Evolutionary conservation across 2,888 invertebrate genomes (phyloP).

Genomic region (Cheilosia pagana): DNA sequence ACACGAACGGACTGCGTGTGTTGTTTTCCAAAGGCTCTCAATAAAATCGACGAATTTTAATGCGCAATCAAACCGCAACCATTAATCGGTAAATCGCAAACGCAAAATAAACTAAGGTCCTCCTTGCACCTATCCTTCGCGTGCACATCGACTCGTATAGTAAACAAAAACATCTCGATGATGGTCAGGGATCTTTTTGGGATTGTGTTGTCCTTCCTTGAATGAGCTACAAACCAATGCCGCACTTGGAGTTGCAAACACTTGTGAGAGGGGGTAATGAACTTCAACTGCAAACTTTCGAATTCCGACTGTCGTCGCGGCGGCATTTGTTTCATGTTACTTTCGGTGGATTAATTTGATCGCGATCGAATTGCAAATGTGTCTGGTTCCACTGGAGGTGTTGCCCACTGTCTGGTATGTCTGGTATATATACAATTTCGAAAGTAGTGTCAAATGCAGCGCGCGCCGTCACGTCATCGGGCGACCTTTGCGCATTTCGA

Average conservation of each 20-base stretch:
- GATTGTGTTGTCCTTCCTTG: slow-evolving; percentile 34
- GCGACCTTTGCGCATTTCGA: slow-evolving; percentile 46
- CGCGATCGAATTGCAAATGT: background rate
- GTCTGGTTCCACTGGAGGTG: background rate
- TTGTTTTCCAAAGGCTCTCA: background rate
- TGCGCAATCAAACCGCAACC: slow-evolving; percentile 26
- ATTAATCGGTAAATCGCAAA: slow-evolving; percentile 9
- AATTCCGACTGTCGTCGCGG: slow-evolving; percentile 18
- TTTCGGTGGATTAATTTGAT: slow-evolving; percentile 29
- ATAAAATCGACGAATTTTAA: slow-evolving; percentile 26
- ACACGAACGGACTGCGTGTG: background rate
- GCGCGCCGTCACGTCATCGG: slow-evolving; percentile 47
- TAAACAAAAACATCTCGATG: slow-evolving; percentile 26
- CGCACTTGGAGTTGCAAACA: background rate
- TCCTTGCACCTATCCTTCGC: background rate
- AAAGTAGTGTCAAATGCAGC: slow-evolving; percentile 38
- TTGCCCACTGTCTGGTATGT: background rate
- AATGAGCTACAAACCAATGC: slow-evolving; percentile 5
- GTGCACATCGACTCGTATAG: background rate
- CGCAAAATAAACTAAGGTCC: slow-evolving; percentile 23
- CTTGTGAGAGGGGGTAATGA: slow-evolving; percentile 15
- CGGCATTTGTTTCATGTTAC: slow-evolving; percentile 21
- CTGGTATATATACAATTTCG: slow-evolving; percentile 1
- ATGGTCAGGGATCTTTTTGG: background rate
- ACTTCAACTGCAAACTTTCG: slow-evolving; percentile 51